These are phyloP conservation scores for Serranus cabrilla DNA, from an alignment of 2,797 vertebrate species.

Conservation along the genomic window DNA sequence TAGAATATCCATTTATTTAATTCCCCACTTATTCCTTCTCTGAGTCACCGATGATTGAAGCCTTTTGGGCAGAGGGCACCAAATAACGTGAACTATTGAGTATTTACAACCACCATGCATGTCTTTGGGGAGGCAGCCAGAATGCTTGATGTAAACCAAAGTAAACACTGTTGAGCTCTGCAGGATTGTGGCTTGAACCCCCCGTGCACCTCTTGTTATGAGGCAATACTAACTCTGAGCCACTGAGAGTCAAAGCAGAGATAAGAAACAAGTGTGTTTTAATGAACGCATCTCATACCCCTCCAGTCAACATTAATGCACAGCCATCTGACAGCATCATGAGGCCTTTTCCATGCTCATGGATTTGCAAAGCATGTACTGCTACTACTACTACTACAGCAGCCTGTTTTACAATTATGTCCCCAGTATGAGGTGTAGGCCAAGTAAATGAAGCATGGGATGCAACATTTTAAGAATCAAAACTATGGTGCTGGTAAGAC, in stretches of 20 bases:
- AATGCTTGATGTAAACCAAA: constrained; percentile 14
- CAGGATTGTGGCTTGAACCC: constrained; percentile 5
- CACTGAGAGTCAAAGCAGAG: not conserved
- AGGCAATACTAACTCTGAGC: not conserved
- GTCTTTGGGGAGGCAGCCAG: constrained; percentile 13
- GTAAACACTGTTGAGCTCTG: constrained; percentile 15
- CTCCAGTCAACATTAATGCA: not conserved
- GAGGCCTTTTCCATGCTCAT: not conserved
- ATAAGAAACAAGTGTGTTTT: constrained; percentile 1
- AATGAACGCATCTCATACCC: not conserved
- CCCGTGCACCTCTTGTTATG: not conserved
- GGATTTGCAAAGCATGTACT: not conserved
- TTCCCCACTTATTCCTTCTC: not conserved
- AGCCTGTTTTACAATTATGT: constrained; percentile 39
- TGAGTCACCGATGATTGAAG: constrained; percentile 21
- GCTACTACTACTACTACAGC: not conserved
- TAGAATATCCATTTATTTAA: constrained; percentile 29
- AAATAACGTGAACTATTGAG: constrained; percentile 28
- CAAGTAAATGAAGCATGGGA: constrained; percentile 74
- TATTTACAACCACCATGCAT: constrained; percentile 23
- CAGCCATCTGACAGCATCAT: constrained; percentile 20
- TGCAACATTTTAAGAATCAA: constrained; percentile 64
- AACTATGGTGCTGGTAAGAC: constrained; percentile 65
- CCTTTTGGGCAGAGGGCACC: not conserved
- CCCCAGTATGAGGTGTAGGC: constrained; percentile 42